These are phyloP conservation scores for Phataginus tricuspis DNA, from an alignment of 2,797 vertebrate genomes.

Conservation along the genomic window DNA sequence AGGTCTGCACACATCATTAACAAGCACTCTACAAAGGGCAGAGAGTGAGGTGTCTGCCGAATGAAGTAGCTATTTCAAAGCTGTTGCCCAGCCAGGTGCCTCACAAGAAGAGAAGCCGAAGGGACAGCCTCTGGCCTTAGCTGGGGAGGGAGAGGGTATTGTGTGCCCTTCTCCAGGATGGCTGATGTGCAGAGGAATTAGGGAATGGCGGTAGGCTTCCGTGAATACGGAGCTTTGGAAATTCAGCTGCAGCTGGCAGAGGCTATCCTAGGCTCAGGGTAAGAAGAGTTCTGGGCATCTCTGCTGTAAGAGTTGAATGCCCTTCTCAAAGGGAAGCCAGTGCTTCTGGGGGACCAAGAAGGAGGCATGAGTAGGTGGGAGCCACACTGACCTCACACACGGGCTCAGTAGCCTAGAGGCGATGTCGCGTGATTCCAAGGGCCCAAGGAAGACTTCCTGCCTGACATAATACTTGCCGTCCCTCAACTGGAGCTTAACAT, in stretches of 20 bases:
- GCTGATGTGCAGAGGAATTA: not conserved
- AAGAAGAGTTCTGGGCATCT: not conserved
- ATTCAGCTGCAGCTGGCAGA: not conserved
- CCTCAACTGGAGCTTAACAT: not conserved
- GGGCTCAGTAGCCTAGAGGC: too few species aligned
- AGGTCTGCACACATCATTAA: not conserved
- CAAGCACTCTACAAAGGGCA: not conserved
- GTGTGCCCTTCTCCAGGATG: not conserved
- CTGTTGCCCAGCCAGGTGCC: not conserved
- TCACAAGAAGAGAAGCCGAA: not conserved
- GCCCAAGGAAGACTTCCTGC: not conserved
- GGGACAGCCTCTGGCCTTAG: not conserved
- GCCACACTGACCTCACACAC: not conserved
- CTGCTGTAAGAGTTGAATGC: not conserved
- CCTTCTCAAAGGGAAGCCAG: not conserved
- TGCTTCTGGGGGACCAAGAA: not conserved
- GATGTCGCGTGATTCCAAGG: not conserved
- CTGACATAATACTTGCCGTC: not conserved
- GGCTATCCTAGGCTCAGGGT: not conserved
- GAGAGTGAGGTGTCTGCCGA: not conserved
- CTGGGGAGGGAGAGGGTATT: not conserved
- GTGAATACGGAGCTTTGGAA: not conserved
- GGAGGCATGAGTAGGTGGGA: not conserved
- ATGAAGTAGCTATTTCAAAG: not conserved
- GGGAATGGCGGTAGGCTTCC: not conserved